Evolutionary conservation across 2,888 invertebrate species (phyloP).

Genomic region (Dasypogon diadema): DNA sequence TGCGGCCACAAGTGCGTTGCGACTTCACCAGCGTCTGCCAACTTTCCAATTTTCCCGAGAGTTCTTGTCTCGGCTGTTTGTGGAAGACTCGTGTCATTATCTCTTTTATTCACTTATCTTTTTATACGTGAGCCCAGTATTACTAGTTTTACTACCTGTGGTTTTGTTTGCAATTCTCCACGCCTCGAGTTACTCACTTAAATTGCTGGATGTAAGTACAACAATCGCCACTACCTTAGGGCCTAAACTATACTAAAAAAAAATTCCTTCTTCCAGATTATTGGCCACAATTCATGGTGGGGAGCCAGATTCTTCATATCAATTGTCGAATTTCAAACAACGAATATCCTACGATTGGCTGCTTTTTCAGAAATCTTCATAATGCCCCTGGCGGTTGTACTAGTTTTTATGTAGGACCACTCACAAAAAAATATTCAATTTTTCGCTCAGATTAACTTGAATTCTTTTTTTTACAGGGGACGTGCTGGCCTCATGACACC

Average conservation of each 20-base stretch:
- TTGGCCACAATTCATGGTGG: conserved; percentile 94
- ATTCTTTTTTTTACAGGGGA: conserved; percentile 76
- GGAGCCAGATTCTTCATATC: conserved; percentile 87
- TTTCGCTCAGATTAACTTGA: conserved; percentile 20
- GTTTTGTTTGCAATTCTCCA: conserved; percentile 93
- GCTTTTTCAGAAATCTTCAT: conserved; percentile 94
- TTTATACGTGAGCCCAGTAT: conserved; percentile 88
- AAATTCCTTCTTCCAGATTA: conserved; percentile 74
- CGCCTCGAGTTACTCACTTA: conserved; percentile 90
- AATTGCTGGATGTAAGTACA: conserved; percentile 91
- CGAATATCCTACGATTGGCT: conserved; percentile 89
- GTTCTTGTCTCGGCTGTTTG: conserved; percentile 82
- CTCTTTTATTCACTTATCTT: conserved; percentile 96
- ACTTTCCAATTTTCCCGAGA: conserved; percentile 84
- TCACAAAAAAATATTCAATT: neutral
- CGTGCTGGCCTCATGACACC: conserved; percentile 91
- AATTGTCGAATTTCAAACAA: conserved; percentile 90
- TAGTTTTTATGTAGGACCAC: conserved; percentile 86
- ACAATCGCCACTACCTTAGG: too few species aligned
- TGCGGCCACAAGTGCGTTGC: conserved; percentile 94
- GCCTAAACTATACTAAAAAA: too few species aligned
- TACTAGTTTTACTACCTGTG: conserved; percentile 90
- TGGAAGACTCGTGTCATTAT: conserved; percentile 97
- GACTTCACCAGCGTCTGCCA: conserved; percentile 94
- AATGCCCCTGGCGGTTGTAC: conserved; percentile 83